These are phyloP conservation scores for Ascaphus truei DNA, from an alignment of 2,113 vertebrate genomes.

Conservation along the genomic window DNA sequence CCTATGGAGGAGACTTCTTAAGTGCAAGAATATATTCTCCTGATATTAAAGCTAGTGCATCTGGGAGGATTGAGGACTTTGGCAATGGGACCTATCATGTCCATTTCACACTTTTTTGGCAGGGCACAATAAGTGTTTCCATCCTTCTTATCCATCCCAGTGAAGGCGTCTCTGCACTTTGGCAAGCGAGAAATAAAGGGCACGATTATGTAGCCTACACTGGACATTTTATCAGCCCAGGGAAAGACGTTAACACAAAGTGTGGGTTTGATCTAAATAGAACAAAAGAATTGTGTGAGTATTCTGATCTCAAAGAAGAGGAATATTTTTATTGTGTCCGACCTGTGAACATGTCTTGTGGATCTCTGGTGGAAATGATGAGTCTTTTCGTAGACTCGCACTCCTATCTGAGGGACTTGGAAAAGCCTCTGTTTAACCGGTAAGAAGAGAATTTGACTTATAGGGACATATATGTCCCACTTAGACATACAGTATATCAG, in stretches of 20 bases:
- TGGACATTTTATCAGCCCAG: neutral
- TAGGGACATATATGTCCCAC: too few species aligned
- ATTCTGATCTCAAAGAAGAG: slow-evolving; percentile 26
- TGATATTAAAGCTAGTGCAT: neutral
- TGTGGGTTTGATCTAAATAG: neutral
- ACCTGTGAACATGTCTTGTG: neutral
- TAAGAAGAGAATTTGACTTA: neutral
- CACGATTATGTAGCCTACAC: slow-evolving; percentile 1
- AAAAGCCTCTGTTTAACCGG: neutral
- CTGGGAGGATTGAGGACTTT: neutral
- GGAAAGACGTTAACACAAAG: neutral
- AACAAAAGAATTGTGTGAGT: slow-evolving; percentile 23
- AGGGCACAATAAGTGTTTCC: neutral
- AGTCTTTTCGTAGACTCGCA: neutral
- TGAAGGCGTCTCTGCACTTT: neutral
- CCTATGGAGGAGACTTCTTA: neutral
- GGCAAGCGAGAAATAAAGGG: neutral
- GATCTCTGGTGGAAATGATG: neutral
- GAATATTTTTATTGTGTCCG: slow-evolving; percentile 46
- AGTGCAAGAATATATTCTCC: slow-evolving; percentile 9
- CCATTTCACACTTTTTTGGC: slow-evolving; percentile 2
- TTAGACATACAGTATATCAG: too few species aligned
- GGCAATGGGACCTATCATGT: slow-evolving; percentile 17
- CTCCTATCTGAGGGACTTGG: neutral
- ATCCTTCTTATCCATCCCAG: neutral